Evolutionary conservation across 2,113 vertebrate species (phyloP).

Genomic region (Pungitius pungitius): DNA sequence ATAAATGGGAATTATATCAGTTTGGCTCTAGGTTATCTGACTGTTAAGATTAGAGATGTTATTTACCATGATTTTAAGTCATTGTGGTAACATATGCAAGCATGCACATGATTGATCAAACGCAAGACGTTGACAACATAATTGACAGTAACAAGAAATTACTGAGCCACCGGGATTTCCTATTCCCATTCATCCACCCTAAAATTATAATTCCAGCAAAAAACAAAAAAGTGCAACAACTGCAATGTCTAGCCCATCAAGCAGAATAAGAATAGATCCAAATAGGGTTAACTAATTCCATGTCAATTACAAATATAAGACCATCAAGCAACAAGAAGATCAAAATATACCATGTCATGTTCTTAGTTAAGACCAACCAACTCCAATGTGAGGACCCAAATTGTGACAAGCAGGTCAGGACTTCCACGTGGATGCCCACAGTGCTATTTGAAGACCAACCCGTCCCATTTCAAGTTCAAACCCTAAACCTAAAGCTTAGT

Average conservation of each 20-base stretch:
- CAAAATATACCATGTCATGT: too few relatives aligned
- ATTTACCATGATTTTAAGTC: slow-evolving; percentile 7
- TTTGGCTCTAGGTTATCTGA: slow-evolving; percentile 18
- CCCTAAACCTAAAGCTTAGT: not conserved
- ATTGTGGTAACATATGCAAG: not conserved
- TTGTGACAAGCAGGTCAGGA: not conserved
- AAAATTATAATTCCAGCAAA: not conserved
- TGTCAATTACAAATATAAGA: too few relatives aligned
- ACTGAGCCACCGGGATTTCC: not conserved
- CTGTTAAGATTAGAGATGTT: not conserved
- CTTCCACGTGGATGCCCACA: not conserved
- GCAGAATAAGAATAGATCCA: too few relatives aligned
- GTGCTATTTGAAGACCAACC: not conserved
- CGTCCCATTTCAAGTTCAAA: not conserved
- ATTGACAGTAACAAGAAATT: not conserved
- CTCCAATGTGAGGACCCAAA: not conserved
- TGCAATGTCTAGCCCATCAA: not conserved
- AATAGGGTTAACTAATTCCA: too few relatives aligned
- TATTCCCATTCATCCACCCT: not conserved
- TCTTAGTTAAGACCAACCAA: not conserved
- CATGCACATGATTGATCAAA: not conserved
- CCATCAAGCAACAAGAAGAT: too few relatives aligned
- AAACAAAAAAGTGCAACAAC: not conserved
- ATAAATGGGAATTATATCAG: not conserved
- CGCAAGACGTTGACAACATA: not conserved